Percentiles rank a stretch among this genome's conserved stretches.
These are phyloP conservation scores for Chanos chanos DNA, from an alignment of 2,797 vertebrate species.

Conservation along the genomic window DNA sequence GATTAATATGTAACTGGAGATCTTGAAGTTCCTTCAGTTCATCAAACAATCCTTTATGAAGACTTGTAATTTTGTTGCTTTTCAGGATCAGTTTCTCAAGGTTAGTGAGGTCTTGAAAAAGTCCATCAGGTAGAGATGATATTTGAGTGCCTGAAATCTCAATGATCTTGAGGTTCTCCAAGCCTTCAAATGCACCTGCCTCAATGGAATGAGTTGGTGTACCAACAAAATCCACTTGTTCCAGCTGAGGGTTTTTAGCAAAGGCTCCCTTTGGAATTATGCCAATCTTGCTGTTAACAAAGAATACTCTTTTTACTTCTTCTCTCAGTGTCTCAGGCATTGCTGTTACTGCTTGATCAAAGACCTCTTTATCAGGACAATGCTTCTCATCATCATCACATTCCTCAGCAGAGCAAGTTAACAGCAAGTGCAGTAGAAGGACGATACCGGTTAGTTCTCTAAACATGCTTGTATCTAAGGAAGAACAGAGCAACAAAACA, in stretches of 20 bases:
- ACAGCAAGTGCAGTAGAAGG: too few species aligned
- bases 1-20: conserved; percentile 64
- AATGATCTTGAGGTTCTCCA: conserved; percentile 56
- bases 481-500: too few species aligned
- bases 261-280: conserved; percentile 68
- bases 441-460: too few species aligned
- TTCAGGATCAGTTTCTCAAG: conserved; percentile 67
- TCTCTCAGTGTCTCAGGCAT: conserved; percentile 56
- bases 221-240: conserved; percentile 65
- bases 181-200: conserved; percentile 72
- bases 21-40: conserved; percentile 54
- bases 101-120: conserved; percentile 67
- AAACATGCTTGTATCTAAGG: too few species aligned
- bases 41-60: conserved; percentile 72
- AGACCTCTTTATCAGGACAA: conserved; percentile 57
- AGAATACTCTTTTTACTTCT: conserved; percentile 64
- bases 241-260: conserved; percentile 58
- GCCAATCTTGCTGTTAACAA: conserved; percentile 62
- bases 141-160: conserved; percentile 67
- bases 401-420: too few species aligned
- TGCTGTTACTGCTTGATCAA: conserved; percentile 42
- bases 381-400: too few species aligned
- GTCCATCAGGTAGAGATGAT: conserved; percentile 54
- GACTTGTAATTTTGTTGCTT: conserved; percentile 56
- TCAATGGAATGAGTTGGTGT: conserved; percentile 63